phyloP scores from a whole-genome alignment of 2,113 vertebrate genomes.

The Muscicapa adusta region DNA sequence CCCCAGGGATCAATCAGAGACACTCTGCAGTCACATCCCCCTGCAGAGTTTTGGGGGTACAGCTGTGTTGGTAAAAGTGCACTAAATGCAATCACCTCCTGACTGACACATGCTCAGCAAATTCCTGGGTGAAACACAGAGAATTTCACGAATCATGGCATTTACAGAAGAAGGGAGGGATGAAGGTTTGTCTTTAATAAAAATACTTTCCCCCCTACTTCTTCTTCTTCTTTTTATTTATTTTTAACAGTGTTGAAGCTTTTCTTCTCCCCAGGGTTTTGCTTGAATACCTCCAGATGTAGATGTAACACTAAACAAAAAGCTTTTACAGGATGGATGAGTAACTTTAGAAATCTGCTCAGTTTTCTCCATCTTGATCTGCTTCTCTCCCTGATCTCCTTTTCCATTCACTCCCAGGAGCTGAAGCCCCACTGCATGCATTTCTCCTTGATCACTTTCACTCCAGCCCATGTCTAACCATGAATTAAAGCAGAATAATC shows the following conservation, averaged over 20 bases:
- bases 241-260: background rate
- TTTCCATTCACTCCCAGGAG: background rate
- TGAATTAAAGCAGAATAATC: conserved; percentile 34
- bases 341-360: background rate
- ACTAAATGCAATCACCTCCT: background rate
- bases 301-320: background rate
- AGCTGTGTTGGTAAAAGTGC: background rate
- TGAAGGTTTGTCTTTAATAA: background rate
- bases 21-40: background rate
- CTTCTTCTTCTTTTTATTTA: background rate
- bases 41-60: background rate
- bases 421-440: background rate
- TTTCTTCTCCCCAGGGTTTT: background rate
- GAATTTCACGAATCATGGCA: background rate
- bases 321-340: background rate
- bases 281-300: background rate
- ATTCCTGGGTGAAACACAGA: background rate
- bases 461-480: background rate
- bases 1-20: background rate
- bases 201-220: rapidly evolving
- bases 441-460: conserved; percentile 21
- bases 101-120: background rate
- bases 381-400: background rate
- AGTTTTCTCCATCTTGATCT: background rate
- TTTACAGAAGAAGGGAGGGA: background rate